Conservation (phyloP, 2,797 vertebrate species). For the Urocyon cinereoargenteus region DNA sequence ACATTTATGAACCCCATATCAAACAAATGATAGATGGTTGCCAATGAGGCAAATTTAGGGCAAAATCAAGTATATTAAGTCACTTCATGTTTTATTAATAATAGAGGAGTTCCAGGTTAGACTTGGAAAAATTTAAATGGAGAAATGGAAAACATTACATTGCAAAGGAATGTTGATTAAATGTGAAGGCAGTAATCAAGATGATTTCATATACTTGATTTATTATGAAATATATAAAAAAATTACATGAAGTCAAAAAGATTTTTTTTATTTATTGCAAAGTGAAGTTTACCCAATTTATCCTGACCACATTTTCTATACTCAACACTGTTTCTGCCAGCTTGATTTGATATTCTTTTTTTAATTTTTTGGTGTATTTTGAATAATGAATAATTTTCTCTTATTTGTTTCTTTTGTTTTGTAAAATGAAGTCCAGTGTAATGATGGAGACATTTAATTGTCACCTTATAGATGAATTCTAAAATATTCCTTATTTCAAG, state of each 20-base stretch:
- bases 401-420: background rate
- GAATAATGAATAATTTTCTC: background rate
- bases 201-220: background rate
- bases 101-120: constrained; percentile 1
- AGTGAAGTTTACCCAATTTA: background rate
- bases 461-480: constrained; percentile 11
- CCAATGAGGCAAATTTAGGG: background rate
- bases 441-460: background rate
- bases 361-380: background rate
- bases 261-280: background rate
- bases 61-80: constrained; percentile 36
- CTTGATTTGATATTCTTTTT: background rate
- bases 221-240: constrained; percentile 32
- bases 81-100: constrained; percentile 60
- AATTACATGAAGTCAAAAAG: background rate
- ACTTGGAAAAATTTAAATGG: constrained; percentile 41
- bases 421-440: background rate
- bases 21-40: background rate
- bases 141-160: constrained; percentile 5
- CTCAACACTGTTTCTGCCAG: background rate
- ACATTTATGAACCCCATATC: background rate
- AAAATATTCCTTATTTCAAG: background rate
- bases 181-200: constrained; percentile 3
- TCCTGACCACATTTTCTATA: background rate
- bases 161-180: constrained; percentile 33